These are phyloP conservation scores for Microhierax caerulescens DNA, from an alignment of 2,797 vertebrate genomes.

Conservation along the genomic window DNA sequence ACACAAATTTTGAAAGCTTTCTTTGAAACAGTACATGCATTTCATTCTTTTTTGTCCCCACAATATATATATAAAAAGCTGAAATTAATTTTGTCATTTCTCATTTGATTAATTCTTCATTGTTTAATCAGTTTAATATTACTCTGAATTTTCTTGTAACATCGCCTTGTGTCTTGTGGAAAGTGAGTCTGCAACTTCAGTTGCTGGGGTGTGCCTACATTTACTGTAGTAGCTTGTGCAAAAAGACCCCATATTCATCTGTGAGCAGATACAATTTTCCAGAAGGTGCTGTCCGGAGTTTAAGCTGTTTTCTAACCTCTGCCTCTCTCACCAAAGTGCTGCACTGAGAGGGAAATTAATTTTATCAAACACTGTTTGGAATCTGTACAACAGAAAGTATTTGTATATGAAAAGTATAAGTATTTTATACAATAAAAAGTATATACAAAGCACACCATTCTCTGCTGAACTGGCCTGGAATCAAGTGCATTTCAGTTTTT, in stretches of 20 bases:
- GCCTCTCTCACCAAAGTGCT: background rate
- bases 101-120: background rate
- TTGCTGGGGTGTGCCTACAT: background rate
- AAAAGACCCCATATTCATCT: background rate
- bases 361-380: background rate
- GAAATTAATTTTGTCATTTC: background rate
- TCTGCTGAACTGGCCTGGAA: background rate
- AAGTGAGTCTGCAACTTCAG: background rate
- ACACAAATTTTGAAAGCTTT: background rate
- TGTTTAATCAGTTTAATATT: background rate
- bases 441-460: background rate
- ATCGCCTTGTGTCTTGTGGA: background rate
- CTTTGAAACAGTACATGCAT: background rate
- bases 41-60: fast-evolving
- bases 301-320: background rate
- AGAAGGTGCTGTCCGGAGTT: background rate
- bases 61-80: background rate
- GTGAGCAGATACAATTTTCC: background rate
- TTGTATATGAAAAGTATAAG: background rate
- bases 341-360: background rate
- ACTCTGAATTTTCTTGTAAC: background rate
- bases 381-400: background rate
- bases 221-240: background rate
- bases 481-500: background rate
- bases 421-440: background rate